Percentiles rank a stretch among this genome's conserved stretches.
phyloP scores from a whole-genome alignment of 1,140 invertebrate species.

The Steinernema khuongi region DNA sequence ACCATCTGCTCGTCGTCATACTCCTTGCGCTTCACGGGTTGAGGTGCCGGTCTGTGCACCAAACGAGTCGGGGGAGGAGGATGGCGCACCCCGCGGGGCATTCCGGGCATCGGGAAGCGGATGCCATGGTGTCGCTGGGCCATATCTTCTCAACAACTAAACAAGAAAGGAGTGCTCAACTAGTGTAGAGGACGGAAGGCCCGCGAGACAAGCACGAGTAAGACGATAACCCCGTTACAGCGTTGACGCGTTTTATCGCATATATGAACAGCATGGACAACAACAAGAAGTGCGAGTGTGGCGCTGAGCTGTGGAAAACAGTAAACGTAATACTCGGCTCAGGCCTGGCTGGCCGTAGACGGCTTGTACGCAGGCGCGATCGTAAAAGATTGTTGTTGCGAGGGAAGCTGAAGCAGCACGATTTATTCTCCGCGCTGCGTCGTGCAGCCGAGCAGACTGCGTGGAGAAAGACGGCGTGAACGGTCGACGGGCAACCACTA shows the following conservation, averaged over 20 bases:
- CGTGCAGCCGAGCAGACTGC: not conserved
- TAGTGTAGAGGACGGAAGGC: no score
- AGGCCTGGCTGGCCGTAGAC: no score
- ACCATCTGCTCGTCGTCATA: not conserved
- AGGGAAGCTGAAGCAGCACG: no score
- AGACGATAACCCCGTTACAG: no score
- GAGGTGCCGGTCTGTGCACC: not conserved
- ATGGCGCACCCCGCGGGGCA: not conserved
- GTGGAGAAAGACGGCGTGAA: not conserved
- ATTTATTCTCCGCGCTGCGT: not conserved
- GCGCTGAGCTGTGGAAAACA: not conserved
- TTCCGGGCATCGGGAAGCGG: not conserved
- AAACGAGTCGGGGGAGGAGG: not conserved
- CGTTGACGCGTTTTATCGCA: no score
- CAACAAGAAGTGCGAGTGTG: no score
- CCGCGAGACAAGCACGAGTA: no score
- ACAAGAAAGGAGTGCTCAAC: no score
- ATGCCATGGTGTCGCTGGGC: not conserved
- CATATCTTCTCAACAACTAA: no score
- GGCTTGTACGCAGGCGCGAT: no score
- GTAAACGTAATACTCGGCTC: not conserved
- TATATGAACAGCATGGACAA: no score
- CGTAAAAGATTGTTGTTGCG: no score
- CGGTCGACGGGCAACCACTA: not conserved
- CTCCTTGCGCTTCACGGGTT: not conserved